Evolutionary conservation across 2,113 vertebrate genomes (phyloP).

Genomic region (Trematomus loennbergii): DNA sequence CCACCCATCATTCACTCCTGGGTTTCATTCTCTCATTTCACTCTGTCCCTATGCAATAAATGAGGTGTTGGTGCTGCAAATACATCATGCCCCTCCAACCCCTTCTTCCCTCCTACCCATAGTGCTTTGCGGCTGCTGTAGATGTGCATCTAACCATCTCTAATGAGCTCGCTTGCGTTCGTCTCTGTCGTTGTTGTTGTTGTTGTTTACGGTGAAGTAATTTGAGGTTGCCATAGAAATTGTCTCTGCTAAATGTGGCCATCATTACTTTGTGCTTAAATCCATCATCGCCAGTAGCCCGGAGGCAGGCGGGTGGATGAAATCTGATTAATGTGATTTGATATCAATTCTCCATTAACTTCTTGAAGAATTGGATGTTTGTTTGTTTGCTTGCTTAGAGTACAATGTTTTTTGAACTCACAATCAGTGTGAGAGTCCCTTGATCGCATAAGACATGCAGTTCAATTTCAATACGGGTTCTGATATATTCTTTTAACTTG

Average conservation of each 20-base stretch:
- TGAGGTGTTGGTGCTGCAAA: slow-evolving; percentile 67
- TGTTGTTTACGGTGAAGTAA: slow-evolving; percentile 67
- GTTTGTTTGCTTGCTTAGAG: slow-evolving; percentile 21
- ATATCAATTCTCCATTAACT: slow-evolving; percentile 54
- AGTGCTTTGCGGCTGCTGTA: slow-evolving; percentile 68
- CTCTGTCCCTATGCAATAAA: slow-evolving; percentile 68
- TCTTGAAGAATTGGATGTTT: slow-evolving; percentile 14
- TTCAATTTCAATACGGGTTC: neutral
- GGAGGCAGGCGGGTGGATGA: slow-evolving; percentile 39
- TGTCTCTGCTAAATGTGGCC: slow-evolving; percentile 67
- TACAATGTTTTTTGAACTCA: neutral
- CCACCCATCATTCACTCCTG: slow-evolving; percentile 64
- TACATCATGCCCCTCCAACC: slow-evolving; percentile 56
- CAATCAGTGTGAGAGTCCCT: slow-evolving; percentile 1
- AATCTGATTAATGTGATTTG: slow-evolving; percentile 68
- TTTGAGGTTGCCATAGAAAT: slow-evolving; percentile 76
- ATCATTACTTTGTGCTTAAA: slow-evolving; percentile 73
- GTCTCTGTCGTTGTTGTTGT: slow-evolving; percentile 42
- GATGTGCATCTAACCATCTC: slow-evolving; percentile 79
- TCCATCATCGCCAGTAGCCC: slow-evolving; percentile 67
- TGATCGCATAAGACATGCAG: slow-evolving; percentile 1
- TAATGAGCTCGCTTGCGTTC: slow-evolving; percentile 76
- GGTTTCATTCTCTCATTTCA: slow-evolving; percentile 55
- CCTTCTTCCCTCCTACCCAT: slow-evolving; percentile 49
- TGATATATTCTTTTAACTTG: neutral